phyloP scores from a whole-genome alignment of 2,888 invertebrate genomes.

The Salpingus planirostris region DNA sequence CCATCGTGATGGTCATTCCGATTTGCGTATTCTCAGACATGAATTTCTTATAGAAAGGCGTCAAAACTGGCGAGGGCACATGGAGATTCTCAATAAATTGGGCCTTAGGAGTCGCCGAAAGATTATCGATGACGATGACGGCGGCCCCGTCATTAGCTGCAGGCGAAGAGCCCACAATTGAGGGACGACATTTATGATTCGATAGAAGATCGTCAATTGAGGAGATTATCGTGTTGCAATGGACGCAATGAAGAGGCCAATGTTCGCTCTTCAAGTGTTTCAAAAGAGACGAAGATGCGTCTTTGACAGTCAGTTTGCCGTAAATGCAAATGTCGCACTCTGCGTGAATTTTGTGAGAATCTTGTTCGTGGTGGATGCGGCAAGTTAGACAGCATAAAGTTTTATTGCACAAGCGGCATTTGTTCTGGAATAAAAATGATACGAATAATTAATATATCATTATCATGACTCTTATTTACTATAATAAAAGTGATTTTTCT shows the following conservation, averaged over 20 bases:
- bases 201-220: conserved; percentile 23
- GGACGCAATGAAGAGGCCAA: conserved; percentile 31
- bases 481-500: too few species aligned
- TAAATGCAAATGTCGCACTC: conserved; percentile 33
- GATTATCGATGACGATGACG: conserved; percentile 14
- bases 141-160: too few species aligned
- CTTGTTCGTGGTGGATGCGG: conserved; percentile 29
- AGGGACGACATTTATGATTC: conserved; percentile 27
- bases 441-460: not conserved
- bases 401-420: conserved; percentile 29
- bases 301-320: conserved; percentile 21
- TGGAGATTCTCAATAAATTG: conserved; percentile 5
- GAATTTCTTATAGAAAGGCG: conserved; percentile 6
- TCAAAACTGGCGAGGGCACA: conserved; percentile 3
- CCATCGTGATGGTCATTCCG: conserved; percentile 6
- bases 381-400: conserved; percentile 33
- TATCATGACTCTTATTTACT: too few species aligned
- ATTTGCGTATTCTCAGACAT: conserved; percentile 2
- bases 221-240: conserved; percentile 26
- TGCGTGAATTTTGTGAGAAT: conserved; percentile 24
- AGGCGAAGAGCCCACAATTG: too few species aligned
- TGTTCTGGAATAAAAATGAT: conserved; percentile 30
- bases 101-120: conserved; percentile 3
- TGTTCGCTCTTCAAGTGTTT: conserved; percentile 27
- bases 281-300: conserved; percentile 18